Evolutionary conservation across 2,113 vertebrate genomes (phyloP).

Genomic region (Platysternon megacephalum): DNA sequence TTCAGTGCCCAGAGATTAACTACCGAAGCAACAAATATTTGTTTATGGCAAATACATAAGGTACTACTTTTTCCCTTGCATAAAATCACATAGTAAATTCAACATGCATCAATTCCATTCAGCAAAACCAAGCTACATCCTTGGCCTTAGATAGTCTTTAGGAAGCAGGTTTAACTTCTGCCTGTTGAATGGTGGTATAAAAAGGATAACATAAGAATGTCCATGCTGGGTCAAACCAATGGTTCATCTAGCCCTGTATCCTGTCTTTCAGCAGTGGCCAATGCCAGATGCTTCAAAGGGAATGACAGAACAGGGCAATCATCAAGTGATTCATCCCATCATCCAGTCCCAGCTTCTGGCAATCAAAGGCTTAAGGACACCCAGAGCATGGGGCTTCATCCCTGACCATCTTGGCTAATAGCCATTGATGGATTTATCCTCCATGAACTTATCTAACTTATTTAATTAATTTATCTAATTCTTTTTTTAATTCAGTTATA

Average conservation of each 20-base stretch:
- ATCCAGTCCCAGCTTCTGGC: not conserved
- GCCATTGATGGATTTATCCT: not conserved
- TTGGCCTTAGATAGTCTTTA: not conserved
- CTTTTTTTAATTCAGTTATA: not conserved
- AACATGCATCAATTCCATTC: not conserved
- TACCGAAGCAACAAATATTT: conserved; percentile 22
- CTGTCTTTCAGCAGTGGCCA: not conserved
- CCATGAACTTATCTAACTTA: not conserved
- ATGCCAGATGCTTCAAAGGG: not conserved
- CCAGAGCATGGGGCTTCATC: not conserved
- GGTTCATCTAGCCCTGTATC: not conserved
- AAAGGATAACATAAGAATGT: not conserved
- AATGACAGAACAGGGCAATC: not conserved
- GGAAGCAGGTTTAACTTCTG: not conserved
- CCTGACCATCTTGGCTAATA: not conserved
- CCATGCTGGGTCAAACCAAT: not conserved
- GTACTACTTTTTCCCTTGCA: conserved; percentile 1
- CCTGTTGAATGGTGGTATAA: not conserved
- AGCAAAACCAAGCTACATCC: not conserved
- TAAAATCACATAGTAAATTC: not conserved
- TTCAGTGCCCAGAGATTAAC: not conserved
- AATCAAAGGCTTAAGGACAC: not conserved
- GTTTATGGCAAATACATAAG: not conserved
- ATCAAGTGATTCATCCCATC: not conserved
- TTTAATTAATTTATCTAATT: not conserved